Percentiles rank a stretch among this genome's conserved stretches.
Conservation (phyloP, 2,113 vertebrate species). For the Corynorhinus townsendii region DNA sequence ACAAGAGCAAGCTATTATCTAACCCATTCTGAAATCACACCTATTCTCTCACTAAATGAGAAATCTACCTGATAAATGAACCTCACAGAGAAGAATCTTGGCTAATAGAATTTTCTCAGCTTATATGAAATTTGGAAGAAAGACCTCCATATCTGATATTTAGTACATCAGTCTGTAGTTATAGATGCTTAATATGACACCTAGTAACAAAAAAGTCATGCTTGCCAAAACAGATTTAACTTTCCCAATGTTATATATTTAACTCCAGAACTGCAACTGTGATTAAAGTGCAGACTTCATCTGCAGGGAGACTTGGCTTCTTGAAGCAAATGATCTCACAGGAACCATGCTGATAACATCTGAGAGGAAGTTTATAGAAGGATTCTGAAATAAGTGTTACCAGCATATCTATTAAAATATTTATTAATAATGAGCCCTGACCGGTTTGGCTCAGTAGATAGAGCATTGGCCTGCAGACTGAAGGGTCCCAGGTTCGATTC, state of each 20-base stretch:
- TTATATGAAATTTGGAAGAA: neutral
- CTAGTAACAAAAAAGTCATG: neutral
- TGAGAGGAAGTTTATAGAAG: slow-evolving; percentile 3
- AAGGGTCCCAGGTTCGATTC: no score
- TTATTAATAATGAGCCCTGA: neutral
- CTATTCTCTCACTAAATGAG: neutral
- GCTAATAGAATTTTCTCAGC: neutral
- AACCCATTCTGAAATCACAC: neutral
- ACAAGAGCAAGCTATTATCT: neutral
- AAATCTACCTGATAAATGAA: neutral
- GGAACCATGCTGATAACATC: neutral
- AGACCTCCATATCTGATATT: neutral
- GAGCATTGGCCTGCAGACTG: no score
- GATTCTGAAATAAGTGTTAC: neutral
- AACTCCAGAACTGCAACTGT: slow-evolving; percentile 33
- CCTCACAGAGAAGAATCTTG: neutral
- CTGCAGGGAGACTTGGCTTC: neutral
- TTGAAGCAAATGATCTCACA: neutral
- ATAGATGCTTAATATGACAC: neutral
- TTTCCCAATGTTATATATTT: slow-evolving; percentile 2
- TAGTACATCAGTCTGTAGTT: neutral
- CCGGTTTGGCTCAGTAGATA: no score
- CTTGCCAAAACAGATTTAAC: neutral
- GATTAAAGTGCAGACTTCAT: neutral
- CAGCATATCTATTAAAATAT: neutral